Evolutionary conservation across 2,113 vertebrate species (phyloP), one percentile per base, ranked within the genome.

Genomic region (Alethe castanea): DNA sequence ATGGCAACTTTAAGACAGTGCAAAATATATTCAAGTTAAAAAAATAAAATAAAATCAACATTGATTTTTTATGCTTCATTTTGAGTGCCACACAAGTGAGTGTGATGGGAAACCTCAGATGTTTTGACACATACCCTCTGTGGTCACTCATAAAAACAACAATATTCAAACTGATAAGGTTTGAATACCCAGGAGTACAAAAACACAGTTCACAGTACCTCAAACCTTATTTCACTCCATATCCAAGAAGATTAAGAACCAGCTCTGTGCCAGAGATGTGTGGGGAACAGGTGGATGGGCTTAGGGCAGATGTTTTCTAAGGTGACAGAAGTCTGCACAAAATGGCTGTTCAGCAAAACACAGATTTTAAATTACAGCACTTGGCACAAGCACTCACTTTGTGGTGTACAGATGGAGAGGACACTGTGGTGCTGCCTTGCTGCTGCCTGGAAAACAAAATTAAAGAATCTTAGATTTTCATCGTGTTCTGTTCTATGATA

Each of bases 361-460:
- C 3, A 0, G n/a, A 35, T 84, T 94, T 67, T 57, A 86, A 90
- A 84, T 81, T 29, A 81, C 53, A 94, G 93, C 45, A 16, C 48
- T 92, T 95, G 95, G 89, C 81, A 92, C 0, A 2, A 52, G 35
- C 13, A 96, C 98, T 97, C 96, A 98, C 98, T 97, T 96, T 25
- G 96, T 69, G 44, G 96, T 88, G 92, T 92, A 96, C 78, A 97
- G 94, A 95, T 95, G 97, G 76, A 97, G 91, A 81, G 77, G 95
- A 79, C 95, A 97, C 50, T 74, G 95, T 3, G 88, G 83, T 54
- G 88, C 88, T 29, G 90, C 71, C 71, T 92, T 92, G 87, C 81
- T 92, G 96, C 92, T 78, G 71, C 97, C 98, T 98, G 95, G 19
- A 91, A 97, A 95, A 94, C 73, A 86, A 91, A 97, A 94, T 92